A percentile compares a stretch with the other conserved stretches of the same genome.
These are phyloP conservation scores for Oryctolagus cuniculus DNA, from an alignment of 2,113 vertebrate species.

Conservation along the genomic window mOryCun1.1 NC_091432.1:175726501-175727000, in stretches of 20 bases:
- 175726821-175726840: neutral
- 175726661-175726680: neutral
- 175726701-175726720: neutral
- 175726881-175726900: neutral
- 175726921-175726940: too few relatives aligned
- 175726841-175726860: neutral
- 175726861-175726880: neutral
- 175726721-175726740: neutral
- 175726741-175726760: neutral
- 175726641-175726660: constrained; percentile 10
- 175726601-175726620: neutral
- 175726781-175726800: neutral
- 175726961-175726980: too few relatives aligned
- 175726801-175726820: neutral
- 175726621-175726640: neutral
- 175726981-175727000: too few relatives aligned
- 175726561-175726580: neutral
- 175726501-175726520: neutral
- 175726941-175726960: too few relatives aligned
- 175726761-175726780: neutral
- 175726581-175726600: neutral
- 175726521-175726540: neutral
- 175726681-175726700: constrained; percentile 37
- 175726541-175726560: neutral
- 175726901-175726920: too few relatives aligned